Percentiles rank a stretch among this genome's conserved stretches.
phyloP scores from a whole-genome alignment of 2,888 invertebrate genomes.

The Chirona hameri region DNA sequence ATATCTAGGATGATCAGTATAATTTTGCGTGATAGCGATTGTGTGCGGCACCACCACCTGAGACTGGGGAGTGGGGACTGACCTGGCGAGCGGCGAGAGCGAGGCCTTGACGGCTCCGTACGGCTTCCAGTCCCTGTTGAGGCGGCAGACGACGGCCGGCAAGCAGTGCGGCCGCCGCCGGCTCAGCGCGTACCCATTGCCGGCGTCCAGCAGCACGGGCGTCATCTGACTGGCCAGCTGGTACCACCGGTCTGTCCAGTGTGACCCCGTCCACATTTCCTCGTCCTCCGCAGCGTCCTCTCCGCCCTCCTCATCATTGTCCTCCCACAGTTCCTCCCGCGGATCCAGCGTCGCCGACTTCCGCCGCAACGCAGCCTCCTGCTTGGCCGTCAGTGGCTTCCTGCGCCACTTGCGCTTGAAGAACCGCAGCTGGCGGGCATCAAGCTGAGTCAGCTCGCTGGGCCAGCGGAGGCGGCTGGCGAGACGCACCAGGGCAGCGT shows the following conservation, averaged over 20 bases:
- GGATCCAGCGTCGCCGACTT: not conserved
- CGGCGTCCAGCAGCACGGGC: constrained; percentile 8
- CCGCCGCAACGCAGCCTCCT: not conserved
- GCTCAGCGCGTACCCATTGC: constrained; percentile 13
- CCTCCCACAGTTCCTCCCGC: not conserved
- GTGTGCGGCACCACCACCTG: too few species aligned
- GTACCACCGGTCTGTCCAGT: constrained; percentile 25
- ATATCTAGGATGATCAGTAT: too few species aligned
- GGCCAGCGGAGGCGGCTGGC: not conserved
- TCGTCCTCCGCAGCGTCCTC: not conserved
- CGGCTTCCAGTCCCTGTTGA: constrained; percentile 6
- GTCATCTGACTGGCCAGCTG: constrained; percentile 14
- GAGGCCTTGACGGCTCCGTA: constrained; percentile 7
- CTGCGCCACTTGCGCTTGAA: constrained; percentile 5
- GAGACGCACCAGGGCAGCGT: not conserved
- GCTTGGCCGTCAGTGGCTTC: not conserved
- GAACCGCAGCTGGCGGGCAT: not conserved
- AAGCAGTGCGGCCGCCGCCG: constrained; percentile 22
- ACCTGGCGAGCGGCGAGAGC: constrained; percentile 24
- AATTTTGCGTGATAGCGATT: too few species aligned
- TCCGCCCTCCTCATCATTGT: too few species aligned
- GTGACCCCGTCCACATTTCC: constrained; percentile 8
- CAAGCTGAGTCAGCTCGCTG: not conserved
- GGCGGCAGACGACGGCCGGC: constrained; percentile 12
- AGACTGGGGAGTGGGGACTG: not conserved